These are phyloP conservation scores for Tenrec ecaudatus DNA, from an alignment of 2,113 vertebrate genomes.

Conservation along the genomic window DNA sequence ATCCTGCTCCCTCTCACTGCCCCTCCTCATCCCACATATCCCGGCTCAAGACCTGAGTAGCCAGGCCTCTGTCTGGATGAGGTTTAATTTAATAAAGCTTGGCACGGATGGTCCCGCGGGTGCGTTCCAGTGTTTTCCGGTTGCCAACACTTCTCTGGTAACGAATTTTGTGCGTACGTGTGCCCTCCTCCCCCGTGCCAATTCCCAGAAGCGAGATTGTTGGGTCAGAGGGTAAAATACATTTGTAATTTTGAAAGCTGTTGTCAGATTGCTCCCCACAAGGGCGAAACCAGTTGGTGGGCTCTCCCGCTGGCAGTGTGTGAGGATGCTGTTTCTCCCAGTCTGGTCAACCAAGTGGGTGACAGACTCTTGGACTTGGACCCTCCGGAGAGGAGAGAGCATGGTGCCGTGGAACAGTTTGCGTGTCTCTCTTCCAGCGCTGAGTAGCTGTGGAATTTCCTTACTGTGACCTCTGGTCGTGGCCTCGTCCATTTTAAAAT, in stretches of 20 bases:
- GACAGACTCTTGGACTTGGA: background rate
- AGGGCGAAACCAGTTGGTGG: background rate
- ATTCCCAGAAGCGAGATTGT: slow-evolving; percentile 46
- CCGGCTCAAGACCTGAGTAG: background rate
- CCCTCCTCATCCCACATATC: background rate
- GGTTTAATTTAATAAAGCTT: background rate
- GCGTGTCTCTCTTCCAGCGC: background rate
- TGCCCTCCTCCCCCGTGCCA: background rate
- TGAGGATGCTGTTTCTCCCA: background rate
- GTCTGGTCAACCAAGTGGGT: background rate
- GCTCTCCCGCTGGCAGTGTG: background rate
- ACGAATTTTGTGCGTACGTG: background rate
- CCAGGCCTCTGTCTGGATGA: background rate
- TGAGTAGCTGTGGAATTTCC: background rate
- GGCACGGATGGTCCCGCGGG: background rate
- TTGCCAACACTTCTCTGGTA: background rate
- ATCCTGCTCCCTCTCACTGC: background rate
- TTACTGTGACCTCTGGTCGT: background rate
- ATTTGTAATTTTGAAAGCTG: slow-evolving; percentile 35
- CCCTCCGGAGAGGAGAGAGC: background rate
- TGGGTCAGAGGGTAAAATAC: slow-evolving; percentile 45
- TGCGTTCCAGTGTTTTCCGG: background rate
- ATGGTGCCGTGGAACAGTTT: background rate
- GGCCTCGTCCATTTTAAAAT: background rate
- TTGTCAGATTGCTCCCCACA: background rate